Conservation (phyloP, 2,888 invertebrate species). For the Drosophila anomelani region DNA sequence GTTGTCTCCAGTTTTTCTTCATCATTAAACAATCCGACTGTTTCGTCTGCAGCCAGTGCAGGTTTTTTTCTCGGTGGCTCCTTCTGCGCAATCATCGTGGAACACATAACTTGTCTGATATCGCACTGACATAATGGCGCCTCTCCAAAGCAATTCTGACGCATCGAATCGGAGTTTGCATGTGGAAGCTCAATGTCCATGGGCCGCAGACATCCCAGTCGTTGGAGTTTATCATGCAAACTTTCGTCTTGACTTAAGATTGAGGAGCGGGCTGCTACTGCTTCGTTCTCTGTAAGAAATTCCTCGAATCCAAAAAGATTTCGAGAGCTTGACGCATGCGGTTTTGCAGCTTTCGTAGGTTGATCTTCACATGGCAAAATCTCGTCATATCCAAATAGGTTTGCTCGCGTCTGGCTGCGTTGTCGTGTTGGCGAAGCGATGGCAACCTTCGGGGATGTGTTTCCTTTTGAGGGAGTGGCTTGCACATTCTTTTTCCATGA, state of each 20-base stretch:
- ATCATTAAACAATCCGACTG: constrained; percentile 74
- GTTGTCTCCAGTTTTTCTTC: constrained; percentile 70
- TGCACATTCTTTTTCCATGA: constrained; percentile 63
- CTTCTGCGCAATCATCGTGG: constrained; percentile 72
- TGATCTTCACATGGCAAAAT: not conserved
- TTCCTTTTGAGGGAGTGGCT: constrained; percentile 21
- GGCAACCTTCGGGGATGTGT: not conserved
- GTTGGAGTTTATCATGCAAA: constrained; percentile 68
- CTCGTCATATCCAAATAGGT: constrained; percentile 35
- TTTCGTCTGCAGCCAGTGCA: constrained; percentile 33
- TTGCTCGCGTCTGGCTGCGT: constrained; percentile 17
- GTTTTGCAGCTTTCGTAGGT: not conserved
- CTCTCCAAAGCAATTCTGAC: constrained; percentile 43
- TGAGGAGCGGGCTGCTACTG: not conserved
- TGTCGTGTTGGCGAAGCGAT: not conserved
- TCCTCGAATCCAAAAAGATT: constrained; percentile 82
- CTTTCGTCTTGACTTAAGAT: constrained; percentile 30
- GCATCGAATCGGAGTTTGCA: constrained; percentile 25
- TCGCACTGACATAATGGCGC: constrained; percentile 56
- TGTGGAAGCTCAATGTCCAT: constrained; percentile 47
- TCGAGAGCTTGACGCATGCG: not conserved
- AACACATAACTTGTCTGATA: constrained; percentile 79
- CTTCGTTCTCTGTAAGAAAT: constrained; percentile 57
- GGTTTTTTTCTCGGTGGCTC: not conserved
- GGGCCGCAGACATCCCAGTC: constrained; percentile 70